Percentiles rank a stretch among this genome's conserved stretches.
Conservation (phyloP, 1,140 invertebrate genomes). For the Aradophagus sp. region DNA sequence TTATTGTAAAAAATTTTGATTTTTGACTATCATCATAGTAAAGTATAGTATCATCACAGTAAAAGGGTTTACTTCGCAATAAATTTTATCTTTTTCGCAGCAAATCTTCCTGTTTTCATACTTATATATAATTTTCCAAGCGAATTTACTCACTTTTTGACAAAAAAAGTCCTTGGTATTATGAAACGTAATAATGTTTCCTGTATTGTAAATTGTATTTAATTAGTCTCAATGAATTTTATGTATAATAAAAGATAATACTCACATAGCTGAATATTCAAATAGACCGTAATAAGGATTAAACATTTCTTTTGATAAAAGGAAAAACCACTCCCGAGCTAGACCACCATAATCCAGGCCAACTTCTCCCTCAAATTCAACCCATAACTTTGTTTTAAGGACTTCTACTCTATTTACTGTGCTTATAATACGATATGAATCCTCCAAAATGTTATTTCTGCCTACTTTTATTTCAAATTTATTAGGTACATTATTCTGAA, state of each 20-base stretch:
- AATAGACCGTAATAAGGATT: slow-evolving; percentile 99
- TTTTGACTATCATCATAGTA: too few relatives aligned
- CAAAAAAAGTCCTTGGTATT: too few relatives aligned
- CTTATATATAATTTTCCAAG: too few relatives aligned
- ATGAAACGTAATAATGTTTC: too few relatives aligned
- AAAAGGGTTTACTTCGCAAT: too few relatives aligned
- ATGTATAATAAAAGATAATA: slow-evolving; percentile 32
- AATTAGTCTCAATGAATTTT: background rate
- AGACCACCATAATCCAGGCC: slow-evolving; percentile 98
- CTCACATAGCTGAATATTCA: slow-evolving; percentile 95
- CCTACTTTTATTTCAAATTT: slow-evolving; percentile 98
- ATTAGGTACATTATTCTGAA: slow-evolving; percentile 94
- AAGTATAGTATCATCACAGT: too few relatives aligned
- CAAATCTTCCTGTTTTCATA: too few relatives aligned
- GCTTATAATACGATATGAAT: slow-evolving; percentile 93
- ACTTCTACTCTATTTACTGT: slow-evolving; percentile 89
- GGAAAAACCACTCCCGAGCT: slow-evolving; percentile 98
- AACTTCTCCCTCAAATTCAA: slow-evolving; percentile 98
- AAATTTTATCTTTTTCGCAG: too few relatives aligned
- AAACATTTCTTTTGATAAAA: slow-evolving; percentile 99
- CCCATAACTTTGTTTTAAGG: slow-evolving; percentile 97
- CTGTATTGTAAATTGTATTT: too few relatives aligned
- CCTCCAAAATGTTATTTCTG: slow-evolving; percentile 93
- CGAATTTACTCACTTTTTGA: too few relatives aligned
- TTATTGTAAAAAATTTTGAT: too few relatives aligned